Evolutionary conservation across 2,113 vertebrate genomes (phyloP), one percentile per base, ranked within the genome.

Genomic region (Lamprotornis superbus): DNA sequence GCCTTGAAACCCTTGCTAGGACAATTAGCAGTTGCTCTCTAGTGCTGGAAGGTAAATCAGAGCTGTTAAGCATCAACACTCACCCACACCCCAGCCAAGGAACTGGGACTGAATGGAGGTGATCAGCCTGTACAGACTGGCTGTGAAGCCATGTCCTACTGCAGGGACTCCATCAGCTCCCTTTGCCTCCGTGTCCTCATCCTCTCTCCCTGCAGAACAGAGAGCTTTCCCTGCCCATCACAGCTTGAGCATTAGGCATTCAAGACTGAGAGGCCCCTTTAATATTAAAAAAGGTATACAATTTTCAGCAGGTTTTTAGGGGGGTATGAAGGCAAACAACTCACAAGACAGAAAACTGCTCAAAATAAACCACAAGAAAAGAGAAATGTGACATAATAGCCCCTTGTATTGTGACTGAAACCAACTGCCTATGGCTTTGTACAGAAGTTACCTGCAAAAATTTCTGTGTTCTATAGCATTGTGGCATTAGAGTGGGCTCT

Each of bases 121-220:
- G 25, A 20, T 42, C 1, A 22, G 1, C 39, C 52, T 33, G 27
- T 18, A 2, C 3, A 1, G n/a, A n/a, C n/a, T 0, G 6, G 33
- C 50, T 42, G 11, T 8, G 4, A 69, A 52, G 25, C 37, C 19
- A 0, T 1, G 9, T 18, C 39, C n/a, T 25, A 10, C 80, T 61
- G 50, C 50, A 61, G 80, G 18, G 37, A 12, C 46, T 47, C 40
- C 46, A 46, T 20, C 22, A 15, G 42, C 12, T 46, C 40, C 40
- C n/a, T 63, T 37, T 2, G 44, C 8, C 30, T 69, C 76, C 35
- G 46, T 24, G 42, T 11, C 37, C 46, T 59, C 3, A 0, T 8
- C 6, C 40, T 30, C 50, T 5, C 35, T 37, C 68, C 67, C 74
- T 74, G 40, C 74, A 64, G 35, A 39, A 20, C 21, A 65, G 30